A percentile compares a stretch with the other conserved stretches of the same genome.
Evolutionary conservation across 92 coral and sea anemone genomes (phyloP).

Genomic region (Zoanthus solanderi): DNA sequence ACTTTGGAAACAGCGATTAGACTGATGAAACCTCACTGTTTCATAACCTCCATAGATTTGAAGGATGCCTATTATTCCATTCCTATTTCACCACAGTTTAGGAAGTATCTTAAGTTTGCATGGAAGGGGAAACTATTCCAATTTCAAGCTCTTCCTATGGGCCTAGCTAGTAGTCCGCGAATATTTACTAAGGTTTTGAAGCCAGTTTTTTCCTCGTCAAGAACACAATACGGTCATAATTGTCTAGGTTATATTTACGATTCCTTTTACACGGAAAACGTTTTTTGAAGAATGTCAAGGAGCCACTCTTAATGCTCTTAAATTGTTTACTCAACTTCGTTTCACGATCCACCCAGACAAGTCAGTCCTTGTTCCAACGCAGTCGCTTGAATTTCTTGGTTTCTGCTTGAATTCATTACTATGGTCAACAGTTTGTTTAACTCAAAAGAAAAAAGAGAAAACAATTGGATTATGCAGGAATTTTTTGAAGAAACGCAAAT

Average conservation of each 20-base stretch:
- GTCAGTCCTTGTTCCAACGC: constrained; percentile 50
- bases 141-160: constrained; percentile 61
- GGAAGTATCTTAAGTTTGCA: constrained; percentile 47
- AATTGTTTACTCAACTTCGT: constrained; percentile 33
- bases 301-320: neutral
- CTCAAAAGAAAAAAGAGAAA: constrained; percentile 9
- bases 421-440: constrained; percentile 30
- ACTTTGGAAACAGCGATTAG: neutral
- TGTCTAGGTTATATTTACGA: constrained; percentile 54
- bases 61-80: constrained; percentile 61
- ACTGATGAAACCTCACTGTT: neutral
- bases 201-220: constrained; percentile 43
- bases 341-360: constrained; percentile 49
- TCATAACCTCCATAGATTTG: constrained; percentile 32
- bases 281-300: neutral
- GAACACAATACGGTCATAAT: constrained; percentile 56
- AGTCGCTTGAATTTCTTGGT: constrained; percentile 44
- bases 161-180: constrained; percentile 64
- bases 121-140: constrained; percentile 49
- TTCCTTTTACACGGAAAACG: constrained; percentile 58
- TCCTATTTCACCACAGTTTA: constrained; percentile 41
- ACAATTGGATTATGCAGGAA: neutral
- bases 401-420: constrained; percentile 15
- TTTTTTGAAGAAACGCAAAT: neutral
- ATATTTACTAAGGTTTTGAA: constrained; percentile 41